Evolutionary conservation across 2,888 invertebrate species (phyloP).

Genomic region (Sclerodermus sp.): DNA sequence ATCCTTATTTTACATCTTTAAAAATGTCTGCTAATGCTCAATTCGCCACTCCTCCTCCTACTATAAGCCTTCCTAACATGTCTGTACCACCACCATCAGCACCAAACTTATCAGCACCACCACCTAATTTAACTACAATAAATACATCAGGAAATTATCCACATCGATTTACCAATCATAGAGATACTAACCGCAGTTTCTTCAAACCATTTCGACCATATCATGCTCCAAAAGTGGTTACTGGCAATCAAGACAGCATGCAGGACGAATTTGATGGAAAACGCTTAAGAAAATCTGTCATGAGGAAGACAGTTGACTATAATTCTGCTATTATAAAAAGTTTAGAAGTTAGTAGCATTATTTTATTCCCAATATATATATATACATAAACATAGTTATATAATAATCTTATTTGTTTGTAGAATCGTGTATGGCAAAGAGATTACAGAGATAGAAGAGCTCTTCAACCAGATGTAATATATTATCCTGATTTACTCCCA

Average conservation of each 20-base stretch:
- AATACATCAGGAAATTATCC: conserved; percentile 50
- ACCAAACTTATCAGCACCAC: conserved; percentile 55
- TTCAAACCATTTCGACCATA: conserved; percentile 60
- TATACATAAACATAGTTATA: background rate
- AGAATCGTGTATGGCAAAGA: conserved; percentile 94
- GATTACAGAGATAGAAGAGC: conserved; percentile 87
- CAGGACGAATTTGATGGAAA: conserved; percentile 95
- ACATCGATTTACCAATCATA: conserved; percentile 46
- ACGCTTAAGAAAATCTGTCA: conserved; percentile 91
- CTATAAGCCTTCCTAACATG: conserved; percentile 58
- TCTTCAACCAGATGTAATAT: conserved; percentile 93
- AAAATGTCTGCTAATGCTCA: conserved; percentile 49
- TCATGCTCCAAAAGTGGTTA: conserved; percentile 53
- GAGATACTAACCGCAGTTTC: conserved; percentile 53
- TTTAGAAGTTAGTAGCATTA: conserved; percentile 70
- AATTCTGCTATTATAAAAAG: conserved; percentile 92
- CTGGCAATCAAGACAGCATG: conserved; percentile 50
- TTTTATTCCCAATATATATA: too few relatives aligned
- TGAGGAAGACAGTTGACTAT: conserved; percentile 97
- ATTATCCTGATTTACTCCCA: conserved; percentile 89
- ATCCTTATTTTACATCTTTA: conserved; percentile 7
- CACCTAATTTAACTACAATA: conserved; percentile 53
- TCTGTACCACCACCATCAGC: conserved; percentile 53
- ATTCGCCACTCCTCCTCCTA: conserved; percentile 48
- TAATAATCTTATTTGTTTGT: conserved; percentile 8